Percentiles rank a stretch among this genome's conserved stretches.
Conservation (phyloP, 92 coral and sea anemone species). For the Plumapathes pennacea region DNA sequence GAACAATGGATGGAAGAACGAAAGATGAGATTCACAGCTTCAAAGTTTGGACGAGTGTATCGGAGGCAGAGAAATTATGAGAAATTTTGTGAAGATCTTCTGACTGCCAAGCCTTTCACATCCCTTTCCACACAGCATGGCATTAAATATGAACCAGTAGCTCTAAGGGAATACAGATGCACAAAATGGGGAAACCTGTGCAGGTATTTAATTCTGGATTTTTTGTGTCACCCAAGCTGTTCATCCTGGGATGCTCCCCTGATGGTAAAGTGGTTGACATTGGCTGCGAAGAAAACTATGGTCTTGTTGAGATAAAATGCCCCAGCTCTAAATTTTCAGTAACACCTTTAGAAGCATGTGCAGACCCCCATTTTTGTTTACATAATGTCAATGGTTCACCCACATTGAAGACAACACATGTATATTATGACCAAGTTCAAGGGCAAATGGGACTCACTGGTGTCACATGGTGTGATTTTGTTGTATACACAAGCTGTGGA, state of each 20-base stretch:
- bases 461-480: constrained; percentile 54
- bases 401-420: constrained; percentile 19
- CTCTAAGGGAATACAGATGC: constrained; percentile 38
- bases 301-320: constrained; percentile 59
- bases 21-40: constrained; percentile 42
- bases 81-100: constrained; percentile 45
- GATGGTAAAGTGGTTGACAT: constrained; percentile 57
- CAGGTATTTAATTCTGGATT: constrained; percentile 45
- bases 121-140: constrained; percentile 51
- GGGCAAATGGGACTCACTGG: constrained; percentile 52
- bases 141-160: constrained; percentile 48
- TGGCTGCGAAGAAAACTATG: constrained; percentile 36
- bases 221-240: constrained; percentile 34
- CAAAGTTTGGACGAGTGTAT: constrained; percentile 31
- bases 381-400: constrained; percentile 37
- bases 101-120: constrained; percentile 23
- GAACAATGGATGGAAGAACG: constrained; percentile 48
- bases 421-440: constrained; percentile 52
- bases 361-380: constrained; percentile 45
- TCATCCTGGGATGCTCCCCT: constrained; percentile 60
- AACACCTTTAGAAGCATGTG: constrained; percentile 55
- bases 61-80: constrained; percentile 42
- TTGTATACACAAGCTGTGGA: constrained; percentile 41
- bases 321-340: constrained; percentile 47
- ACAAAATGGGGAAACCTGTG: constrained; percentile 39